Conservation (phyloP, 1,140 invertebrate genomes). For the Maconellicoccus hirsutus region DNA sequence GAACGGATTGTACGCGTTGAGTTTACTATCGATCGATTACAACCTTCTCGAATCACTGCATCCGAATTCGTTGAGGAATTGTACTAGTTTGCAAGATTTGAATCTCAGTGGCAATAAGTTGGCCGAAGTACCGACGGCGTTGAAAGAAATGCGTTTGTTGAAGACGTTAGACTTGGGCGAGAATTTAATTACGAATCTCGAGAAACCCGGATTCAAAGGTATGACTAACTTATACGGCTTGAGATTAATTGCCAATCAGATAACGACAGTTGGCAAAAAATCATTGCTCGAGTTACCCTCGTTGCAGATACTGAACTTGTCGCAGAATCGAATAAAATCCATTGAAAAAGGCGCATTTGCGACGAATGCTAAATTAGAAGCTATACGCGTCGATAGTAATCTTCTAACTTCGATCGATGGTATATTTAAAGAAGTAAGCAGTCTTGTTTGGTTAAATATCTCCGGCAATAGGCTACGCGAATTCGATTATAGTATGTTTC, state of each 20-base stretch:
- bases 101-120: constrained; percentile 72
- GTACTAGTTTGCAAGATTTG: constrained; percentile 62
- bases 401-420: constrained; percentile 70
- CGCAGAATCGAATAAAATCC: constrained; percentile 65
- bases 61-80: constrained; percentile 68
- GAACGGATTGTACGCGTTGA: constrained; percentile 65
- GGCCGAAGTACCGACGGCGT: constrained; percentile 54
- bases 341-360: constrained; percentile 75
- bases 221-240: constrained; percentile 69
- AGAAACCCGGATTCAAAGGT: constrained; percentile 67
- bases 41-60: constrained; percentile 64
- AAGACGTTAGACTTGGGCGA: constrained; percentile 69
- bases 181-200: constrained; percentile 60
- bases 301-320: constrained; percentile 77
- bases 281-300: constrained; percentile 67
- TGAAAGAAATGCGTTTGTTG: constrained; percentile 59
- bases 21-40: constrained; percentile 62
- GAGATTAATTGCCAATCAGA: constrained; percentile 72
- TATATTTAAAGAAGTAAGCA: constrained; percentile 67
- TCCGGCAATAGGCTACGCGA: constrained; percentile 78
- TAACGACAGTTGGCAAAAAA: constrained; percentile 71
- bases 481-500: constrained; percentile 82
- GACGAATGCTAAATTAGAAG: constrained; percentile 63
- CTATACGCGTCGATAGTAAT: constrained; percentile 76
- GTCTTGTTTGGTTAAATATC: constrained; percentile 77